These are phyloP conservation scores for Cosmia pyralina DNA, from an alignment of 2,888 invertebrate genomes.

Conservation along the genomic window DNA sequence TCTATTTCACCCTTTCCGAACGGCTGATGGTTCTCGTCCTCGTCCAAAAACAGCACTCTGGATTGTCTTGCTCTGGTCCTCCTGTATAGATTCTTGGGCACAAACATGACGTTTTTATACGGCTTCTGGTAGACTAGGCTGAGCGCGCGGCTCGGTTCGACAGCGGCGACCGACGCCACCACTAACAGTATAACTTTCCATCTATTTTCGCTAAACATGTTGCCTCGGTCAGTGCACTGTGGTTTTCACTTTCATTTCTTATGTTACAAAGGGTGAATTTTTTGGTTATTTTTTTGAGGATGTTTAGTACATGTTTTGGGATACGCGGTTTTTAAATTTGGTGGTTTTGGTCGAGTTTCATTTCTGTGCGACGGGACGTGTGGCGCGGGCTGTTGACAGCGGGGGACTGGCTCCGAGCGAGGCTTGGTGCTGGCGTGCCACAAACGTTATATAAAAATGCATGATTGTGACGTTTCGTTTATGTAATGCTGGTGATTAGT, in stretches of 20 bases:
- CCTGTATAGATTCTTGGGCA: slow-evolving; percentile 79
- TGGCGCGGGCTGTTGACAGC: slow-evolving; percentile 59
- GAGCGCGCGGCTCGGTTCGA: slow-evolving; percentile 85
- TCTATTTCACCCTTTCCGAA: slow-evolving; percentile 86
- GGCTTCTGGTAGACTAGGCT: slow-evolving; percentile 81
- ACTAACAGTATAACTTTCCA: slow-evolving; percentile 88
- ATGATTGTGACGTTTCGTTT: slow-evolving; percentile 72
- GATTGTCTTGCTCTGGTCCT: slow-evolving; percentile 73
- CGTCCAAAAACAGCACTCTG: slow-evolving; percentile 83
- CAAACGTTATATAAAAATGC: slow-evolving; percentile 75
- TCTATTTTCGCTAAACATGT: slow-evolving; percentile 87
- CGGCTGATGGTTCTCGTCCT: slow-evolving; percentile 80
- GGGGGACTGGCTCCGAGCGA: slow-evolving; percentile 59
- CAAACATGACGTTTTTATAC: slow-evolving; percentile 82
- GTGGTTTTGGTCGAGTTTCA: slow-evolving; percentile 65
- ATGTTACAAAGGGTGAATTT: slow-evolving; percentile 48
- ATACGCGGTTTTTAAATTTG: slow-evolving; percentile 60
- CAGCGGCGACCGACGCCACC: slow-evolving; percentile 78
- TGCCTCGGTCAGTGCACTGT: slow-evolving; percentile 85
- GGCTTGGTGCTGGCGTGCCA: slow-evolving; percentile 45
- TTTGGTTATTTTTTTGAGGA: slow-evolving; percentile 58
- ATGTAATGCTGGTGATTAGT: slow-evolving; percentile 73
- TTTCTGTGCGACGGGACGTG: slow-evolving; percentile 70
- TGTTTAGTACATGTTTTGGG: slow-evolving; percentile 72
- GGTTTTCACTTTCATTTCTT: slow-evolving; percentile 87